phyloP scores from a whole-genome alignment of 2,797 vertebrate genomes.

The Macropodus opercularis region DNA sequence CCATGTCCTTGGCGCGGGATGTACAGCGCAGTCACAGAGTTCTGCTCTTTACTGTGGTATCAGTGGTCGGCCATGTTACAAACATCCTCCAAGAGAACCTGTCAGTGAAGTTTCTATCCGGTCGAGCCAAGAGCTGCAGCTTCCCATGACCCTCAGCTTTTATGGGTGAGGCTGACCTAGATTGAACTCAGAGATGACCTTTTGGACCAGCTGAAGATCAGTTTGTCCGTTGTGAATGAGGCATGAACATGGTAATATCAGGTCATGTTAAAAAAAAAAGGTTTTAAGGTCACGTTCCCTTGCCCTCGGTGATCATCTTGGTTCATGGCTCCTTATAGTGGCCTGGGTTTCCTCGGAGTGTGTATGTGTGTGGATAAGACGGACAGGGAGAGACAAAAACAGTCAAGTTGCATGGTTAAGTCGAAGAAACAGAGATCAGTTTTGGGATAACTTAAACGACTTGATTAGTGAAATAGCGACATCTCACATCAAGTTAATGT shows the following conservation, averaged over 20 bases:
- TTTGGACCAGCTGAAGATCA: slow-evolving; percentile 39
- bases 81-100: slow-evolving; percentile 74
- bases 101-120: slow-evolving; percentile 71
- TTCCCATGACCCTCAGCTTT: slow-evolving; percentile 78
- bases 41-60: slow-evolving; percentile 76
- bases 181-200: slow-evolving; percentile 63
- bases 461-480: slow-evolving; percentile 24
- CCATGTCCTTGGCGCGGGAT: slow-evolving; percentile 71
- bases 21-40: slow-evolving; percentile 53
- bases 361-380: neutral
- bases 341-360: slow-evolving; percentile 13
- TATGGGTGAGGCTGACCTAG: slow-evolving; percentile 60
- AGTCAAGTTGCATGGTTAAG: slow-evolving; percentile 1
- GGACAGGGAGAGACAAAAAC: neutral
- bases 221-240: slow-evolving; percentile 59
- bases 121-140: slow-evolving; percentile 65
- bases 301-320: slow-evolving; percentile 46
- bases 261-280: slow-evolving; percentile 33
- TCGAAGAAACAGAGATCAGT: slow-evolving; percentile 10
- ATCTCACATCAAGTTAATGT: slow-evolving; percentile 27
- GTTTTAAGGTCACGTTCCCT: slow-evolving; percentile 29
- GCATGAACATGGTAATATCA: slow-evolving; percentile 63
- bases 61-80: slow-evolving; percentile 76
- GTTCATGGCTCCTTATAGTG: slow-evolving; percentile 29
- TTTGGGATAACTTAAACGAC: slow-evolving; percentile 11